Percentiles rank a stretch among this genome's conserved stretches.
Conservation (phyloP, 2,113 vertebrate species). For the Thunnus maccoyii region DNA sequence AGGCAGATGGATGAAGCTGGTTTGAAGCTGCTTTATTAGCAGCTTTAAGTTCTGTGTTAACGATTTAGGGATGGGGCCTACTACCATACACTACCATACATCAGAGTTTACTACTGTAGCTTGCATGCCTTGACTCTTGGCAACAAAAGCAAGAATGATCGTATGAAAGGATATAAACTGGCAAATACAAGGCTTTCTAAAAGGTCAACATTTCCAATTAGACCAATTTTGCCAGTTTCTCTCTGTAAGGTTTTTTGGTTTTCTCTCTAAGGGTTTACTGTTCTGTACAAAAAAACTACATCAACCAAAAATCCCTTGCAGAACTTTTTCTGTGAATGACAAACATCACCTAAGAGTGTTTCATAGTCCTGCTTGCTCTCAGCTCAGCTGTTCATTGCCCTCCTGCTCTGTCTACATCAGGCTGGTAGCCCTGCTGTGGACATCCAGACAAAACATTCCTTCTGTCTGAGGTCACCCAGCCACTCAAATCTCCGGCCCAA, state of each 20-base stretch:
- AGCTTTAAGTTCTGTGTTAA: not conserved
- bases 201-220: not conserved
- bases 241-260: not conserved
- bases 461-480: slow-evolving; percentile 77
- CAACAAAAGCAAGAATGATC: not conserved
- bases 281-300: not conserved
- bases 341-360: slow-evolving; percentile 26
- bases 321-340: not conserved
- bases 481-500: slow-evolving; percentile 74
- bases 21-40: not conserved
- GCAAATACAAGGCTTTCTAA: not conserved
- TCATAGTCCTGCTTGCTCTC: slow-evolving; percentile 30
- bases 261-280: not conserved
- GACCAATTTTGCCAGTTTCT: not conserved
- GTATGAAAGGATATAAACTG: not conserved
- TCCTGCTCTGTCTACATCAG: slow-evolving; percentile 33
- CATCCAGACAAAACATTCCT: slow-evolving; percentile 84
- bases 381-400: slow-evolving; percentile 1
- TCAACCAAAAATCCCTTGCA: not conserved
- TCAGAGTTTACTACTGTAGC: too few relatives aligned
- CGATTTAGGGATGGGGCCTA: too few relatives aligned
- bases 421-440: slow-evolving; percentile 65
- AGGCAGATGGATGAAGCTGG: not conserved
- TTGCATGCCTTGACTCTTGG: slow-evolving; percentile 3
- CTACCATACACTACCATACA: too few relatives aligned